Conservation (phyloP, 2,113 vertebrate species). For the Scalopus aquaticus region DNA sequence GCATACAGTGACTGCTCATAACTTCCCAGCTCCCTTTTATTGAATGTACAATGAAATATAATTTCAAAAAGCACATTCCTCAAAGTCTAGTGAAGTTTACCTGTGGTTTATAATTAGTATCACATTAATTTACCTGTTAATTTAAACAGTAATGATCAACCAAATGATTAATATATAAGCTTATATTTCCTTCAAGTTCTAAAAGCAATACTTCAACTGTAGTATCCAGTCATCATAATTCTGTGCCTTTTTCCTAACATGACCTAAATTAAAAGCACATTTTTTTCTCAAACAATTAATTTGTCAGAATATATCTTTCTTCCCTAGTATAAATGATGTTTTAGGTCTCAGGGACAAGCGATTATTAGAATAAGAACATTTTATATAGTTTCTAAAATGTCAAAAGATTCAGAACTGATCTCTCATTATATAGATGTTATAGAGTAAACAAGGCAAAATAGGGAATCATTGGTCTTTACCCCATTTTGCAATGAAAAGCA, state of each 20-base stretch:
- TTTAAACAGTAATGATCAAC: neutral
- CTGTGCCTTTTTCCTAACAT: neutral
- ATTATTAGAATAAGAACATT: neutral
- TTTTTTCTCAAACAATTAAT: neutral
- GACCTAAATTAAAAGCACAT: neutral
- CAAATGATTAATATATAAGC: neutral
- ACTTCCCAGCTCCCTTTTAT: neutral
- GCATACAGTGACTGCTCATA: too few relatives aligned
- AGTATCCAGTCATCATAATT: neutral
- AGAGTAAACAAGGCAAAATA: neutral
- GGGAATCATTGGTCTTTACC: neutral
- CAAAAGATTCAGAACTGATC: neutral
- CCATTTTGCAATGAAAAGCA: neutral
- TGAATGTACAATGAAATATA: slow-evolving; percentile 10
- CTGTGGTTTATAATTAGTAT: neutral
- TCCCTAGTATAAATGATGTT: neutral
- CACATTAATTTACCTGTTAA: neutral
- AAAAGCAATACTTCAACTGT: neutral
- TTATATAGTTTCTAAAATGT: neutral
- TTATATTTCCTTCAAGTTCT: neutral
- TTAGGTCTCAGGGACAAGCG: neutral
- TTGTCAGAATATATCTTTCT: neutral
- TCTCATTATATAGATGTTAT: neutral
- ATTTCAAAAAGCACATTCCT: neutral
- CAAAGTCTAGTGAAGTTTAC: neutral